phyloP scores from a whole-genome alignment of 92 coral and sea anemone species.

The Palythoa caribaeorum region DNA sequence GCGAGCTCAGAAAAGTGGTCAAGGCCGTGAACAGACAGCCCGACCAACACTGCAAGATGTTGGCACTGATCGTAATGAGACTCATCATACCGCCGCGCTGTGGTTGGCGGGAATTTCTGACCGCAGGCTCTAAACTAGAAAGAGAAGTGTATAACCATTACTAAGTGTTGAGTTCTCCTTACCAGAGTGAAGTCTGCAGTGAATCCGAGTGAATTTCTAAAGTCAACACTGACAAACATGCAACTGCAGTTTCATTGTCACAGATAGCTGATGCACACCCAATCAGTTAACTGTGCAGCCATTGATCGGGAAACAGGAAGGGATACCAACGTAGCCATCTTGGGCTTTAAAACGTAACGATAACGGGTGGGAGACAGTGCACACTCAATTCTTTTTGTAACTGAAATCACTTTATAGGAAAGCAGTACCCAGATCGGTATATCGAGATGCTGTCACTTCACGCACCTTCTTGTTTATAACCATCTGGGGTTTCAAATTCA shows the following conservation, averaged over 20 bases:
- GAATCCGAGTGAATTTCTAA: background rate
- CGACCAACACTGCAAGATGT: constrained; percentile 14
- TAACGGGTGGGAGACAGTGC: no score
- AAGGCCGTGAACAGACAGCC: constrained; percentile 34
- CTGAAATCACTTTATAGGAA: no score
- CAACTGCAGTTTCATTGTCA: background rate
- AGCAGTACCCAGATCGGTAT: no score
- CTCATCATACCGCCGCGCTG: background rate
- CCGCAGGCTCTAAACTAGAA: background rate
- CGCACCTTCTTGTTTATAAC: no score
- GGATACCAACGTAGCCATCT: no score
- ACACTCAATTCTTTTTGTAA: no score
- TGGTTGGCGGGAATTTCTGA: constrained; percentile 25
- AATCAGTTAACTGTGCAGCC: no score
- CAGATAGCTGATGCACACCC: no score
- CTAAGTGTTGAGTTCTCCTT: constrained; percentile 6
- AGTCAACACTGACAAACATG: background rate
- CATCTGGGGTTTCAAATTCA: no score
- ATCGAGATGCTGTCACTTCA: no score
- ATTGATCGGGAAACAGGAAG: no score
- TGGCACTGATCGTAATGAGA: constrained; percentile 21
- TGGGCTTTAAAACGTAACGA: no score
- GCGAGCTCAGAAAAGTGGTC: constrained; percentile 35
- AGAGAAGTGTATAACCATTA: background rate
- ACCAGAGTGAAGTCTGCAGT: background rate